Evolutionary conservation across 2,113 vertebrate species (phyloP), one percentile per base, ranked within the genome.

Genomic region (Chascanopsetta lugubris): DNA sequence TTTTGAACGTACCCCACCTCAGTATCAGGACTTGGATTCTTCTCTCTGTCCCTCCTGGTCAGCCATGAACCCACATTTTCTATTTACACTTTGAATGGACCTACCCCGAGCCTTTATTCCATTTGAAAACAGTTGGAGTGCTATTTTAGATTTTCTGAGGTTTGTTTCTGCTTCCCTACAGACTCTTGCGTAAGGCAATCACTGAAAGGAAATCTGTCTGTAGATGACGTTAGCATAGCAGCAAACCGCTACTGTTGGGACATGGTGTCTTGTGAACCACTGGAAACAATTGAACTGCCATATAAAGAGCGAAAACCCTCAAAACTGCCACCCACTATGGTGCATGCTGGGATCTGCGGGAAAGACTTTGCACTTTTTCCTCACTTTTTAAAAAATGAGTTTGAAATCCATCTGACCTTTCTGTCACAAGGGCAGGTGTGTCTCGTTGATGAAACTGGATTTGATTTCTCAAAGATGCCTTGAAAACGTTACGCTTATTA

Each of bases 131-230:
- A 7, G 64, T 76, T 54, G 51, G 60, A 79, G 83, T 69, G 62
- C 61, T 80, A 65, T 80, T 71, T 83, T 82, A 78, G 67, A 73
- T 76, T 80, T 75, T 42, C 62, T 53, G 32, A 51, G 66, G 66
- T 80, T 74, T 69, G 69, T 72, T 61, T 47, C 65, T 80, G 74
- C 81, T 78, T 89, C 73, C 64, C 85, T 86, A 77, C 80, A 81
- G 83, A 86, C 74, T 84, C 53, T n/a, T 82, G 91, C 86, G 89
- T 89, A 84, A 89, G 79, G 84, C 91, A 93, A 93, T 93, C 92
- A 91, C 79, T 88, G 78, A 89, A 72, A 61, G 57, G 83, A 78
- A 45, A 64, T 80, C 67, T 47, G 70, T 88, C 75, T 79, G 80
- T 70, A 66, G 72, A 75, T 69, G 76, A 83, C 55, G 32, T 75